Evolutionary conservation across 2,888 invertebrate genomes (phyloP).

Genomic region (Heliconius erato): DNA sequence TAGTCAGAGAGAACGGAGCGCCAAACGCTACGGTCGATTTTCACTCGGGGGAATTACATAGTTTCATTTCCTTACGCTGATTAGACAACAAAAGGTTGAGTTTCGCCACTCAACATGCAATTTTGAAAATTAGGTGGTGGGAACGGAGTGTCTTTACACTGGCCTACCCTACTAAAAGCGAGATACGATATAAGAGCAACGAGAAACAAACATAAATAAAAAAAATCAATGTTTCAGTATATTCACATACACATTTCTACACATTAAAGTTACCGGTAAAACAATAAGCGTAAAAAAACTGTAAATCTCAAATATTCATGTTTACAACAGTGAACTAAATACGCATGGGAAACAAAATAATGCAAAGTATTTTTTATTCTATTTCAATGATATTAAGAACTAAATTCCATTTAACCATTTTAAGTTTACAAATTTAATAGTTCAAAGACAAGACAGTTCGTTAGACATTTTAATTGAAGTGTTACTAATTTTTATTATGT

Average conservation of each 20-base stretch:
- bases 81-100: too few relatives aligned
- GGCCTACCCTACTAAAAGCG: not conserved
- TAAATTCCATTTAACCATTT: not conserved
- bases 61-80: too few relatives aligned
- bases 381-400: not conserved
- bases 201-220: not conserved
- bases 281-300: not conserved
- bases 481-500: slow-evolving; percentile 23
- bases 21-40: too few relatives aligned
- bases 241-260: not conserved
- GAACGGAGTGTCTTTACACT: not conserved
- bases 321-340: not conserved
- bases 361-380: not conserved
- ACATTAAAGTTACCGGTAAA: not conserved
- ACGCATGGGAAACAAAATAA: not conserved
- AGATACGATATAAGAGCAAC: too few relatives aligned
- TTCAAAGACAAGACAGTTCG: slow-evolving; percentile 16
- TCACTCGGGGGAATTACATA: too few relatives aligned
- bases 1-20: too few relatives aligned
- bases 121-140: too few relatives aligned
- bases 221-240: not conserved
- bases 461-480: slow-evolving; percentile 32
- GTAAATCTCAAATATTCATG: not conserved
- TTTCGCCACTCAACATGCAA: too few relatives aligned
- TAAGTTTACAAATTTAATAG: not conserved